Percentiles rank a stretch among this genome's conserved stretches.
phyloP scores from a whole-genome alignment of 1,140 invertebrate genomes.

The Saccostrea echinata region DNA sequence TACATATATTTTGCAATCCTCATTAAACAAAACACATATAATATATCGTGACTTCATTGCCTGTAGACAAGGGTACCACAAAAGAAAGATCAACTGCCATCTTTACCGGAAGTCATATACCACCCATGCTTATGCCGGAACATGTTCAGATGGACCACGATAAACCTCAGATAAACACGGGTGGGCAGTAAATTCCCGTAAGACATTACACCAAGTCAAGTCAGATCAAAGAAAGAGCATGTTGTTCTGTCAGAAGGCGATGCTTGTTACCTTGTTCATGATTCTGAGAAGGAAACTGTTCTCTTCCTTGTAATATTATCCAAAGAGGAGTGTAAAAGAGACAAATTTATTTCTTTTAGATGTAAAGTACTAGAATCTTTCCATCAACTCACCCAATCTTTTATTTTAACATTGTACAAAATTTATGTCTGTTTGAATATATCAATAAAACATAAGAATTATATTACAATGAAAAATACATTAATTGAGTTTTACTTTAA shows the following conservation, averaged over 20 bases:
- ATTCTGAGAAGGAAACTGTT: background rate
- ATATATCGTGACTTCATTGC: background rate
- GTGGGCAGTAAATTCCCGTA: background rate
- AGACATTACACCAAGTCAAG: background rate
- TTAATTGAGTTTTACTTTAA: no score
- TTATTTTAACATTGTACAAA: no score
- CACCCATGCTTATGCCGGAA: background rate
- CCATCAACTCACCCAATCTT: no score
- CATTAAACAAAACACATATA: background rate
- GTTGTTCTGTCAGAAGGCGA: background rate
- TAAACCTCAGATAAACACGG: background rate
- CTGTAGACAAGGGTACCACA: background rate
- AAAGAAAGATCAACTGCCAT: background rate
- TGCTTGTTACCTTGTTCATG: background rate
- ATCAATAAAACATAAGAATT: no score
- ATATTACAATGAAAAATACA: no score
- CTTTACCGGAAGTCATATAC: slow-evolving; percentile 8
- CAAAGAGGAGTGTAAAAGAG: no score
- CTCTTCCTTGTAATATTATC: background rate
- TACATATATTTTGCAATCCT: no score
- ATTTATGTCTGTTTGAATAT: no score
- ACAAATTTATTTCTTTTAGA: no score
- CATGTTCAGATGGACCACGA: background rate
- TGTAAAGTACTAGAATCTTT: no score
- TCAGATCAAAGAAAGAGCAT: background rate